These are phyloP conservation scores for Turnix velox DNA, from an alignment of 2,113 vertebrate species.

Conservation along the genomic window DNA sequence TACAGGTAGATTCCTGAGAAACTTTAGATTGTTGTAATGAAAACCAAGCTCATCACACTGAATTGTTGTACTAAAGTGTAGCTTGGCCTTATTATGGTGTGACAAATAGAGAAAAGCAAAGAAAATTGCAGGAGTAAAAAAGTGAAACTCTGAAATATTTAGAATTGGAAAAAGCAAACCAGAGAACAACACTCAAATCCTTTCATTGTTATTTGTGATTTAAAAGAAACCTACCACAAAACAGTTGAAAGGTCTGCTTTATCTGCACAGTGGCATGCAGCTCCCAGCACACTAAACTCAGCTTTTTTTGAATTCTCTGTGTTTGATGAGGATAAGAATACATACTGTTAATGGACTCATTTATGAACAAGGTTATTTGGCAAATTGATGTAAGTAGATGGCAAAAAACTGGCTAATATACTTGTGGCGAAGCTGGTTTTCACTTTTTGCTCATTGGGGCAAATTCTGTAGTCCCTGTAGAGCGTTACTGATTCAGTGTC, in stretches of 20 bases:
- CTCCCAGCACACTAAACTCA: not conserved
- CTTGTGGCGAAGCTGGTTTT: not conserved
- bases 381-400: not conserved
- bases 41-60: not conserved
- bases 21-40: rapidly evolving
- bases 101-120: not conserved
- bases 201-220: not conserved
- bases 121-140: not conserved
- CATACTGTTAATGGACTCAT: not conserved
- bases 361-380: not conserved
- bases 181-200: not conserved
- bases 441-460: not conserved
- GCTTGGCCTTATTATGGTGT: not conserved
- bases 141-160: not conserved
- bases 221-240: not conserved
- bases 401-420: not conserved
- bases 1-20: not conserved
- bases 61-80: not conserved
- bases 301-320: not conserved
- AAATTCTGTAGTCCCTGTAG: not conserved
- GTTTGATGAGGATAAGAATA: not conserved
- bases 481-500: not conserved
- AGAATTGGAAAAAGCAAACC: not conserved
- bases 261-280: not conserved
- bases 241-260: not conserved